Evolutionary conservation across 2,888 invertebrate species (phyloP), one percentile per base, ranked within the genome.

Genomic region (Lithophane ornitopus): DNA sequence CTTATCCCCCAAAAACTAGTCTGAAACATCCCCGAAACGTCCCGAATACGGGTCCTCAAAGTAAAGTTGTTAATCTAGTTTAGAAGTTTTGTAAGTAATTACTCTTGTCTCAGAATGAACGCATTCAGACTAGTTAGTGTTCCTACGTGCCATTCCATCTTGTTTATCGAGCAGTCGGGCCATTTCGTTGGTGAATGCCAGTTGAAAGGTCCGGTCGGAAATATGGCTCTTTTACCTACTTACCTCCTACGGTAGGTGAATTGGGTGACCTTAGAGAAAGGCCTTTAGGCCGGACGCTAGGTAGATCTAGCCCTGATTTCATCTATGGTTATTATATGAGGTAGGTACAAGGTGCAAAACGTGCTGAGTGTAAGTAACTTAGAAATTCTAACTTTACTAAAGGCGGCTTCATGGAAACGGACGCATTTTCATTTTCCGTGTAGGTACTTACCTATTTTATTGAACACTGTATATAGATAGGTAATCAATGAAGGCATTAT

Each of bases 11-110:
- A 66, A 70, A 63, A 84, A 62, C 63, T 70, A 44, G 62, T 49
- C 75, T 56, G 71, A 76, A 84, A 73, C 70, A 70, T 65, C 67
- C 49, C 68, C 49, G 12, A 73, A 85, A 76, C 52, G 58, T 65
- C 65, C 69, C 61, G 14, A 75, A 82, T 73, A 86, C 61, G 80
- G 70, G 74, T 70, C 70, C 61, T 67, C 39, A 61, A 81, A 78
- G 71, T 80, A 61, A 78, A 81, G 74, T 84, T 82, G 76, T 80
- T 87, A 81, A 87, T 88, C 80, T 83, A 78, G 82, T 86, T 86
- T 76, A 74, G 81, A 80, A 87, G 81, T 89, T 87, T 71, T 67
- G 75, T 77, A 81, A 83, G 85, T 85, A 88, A 80, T 80, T 82
- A 84, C 77, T 80, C 76, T 75, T 74, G 88, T 73, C 80, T 76